Base-by-base conservation (phyloP, 2,113 vertebrate species). In the Thymallus thymallus region DNA sequence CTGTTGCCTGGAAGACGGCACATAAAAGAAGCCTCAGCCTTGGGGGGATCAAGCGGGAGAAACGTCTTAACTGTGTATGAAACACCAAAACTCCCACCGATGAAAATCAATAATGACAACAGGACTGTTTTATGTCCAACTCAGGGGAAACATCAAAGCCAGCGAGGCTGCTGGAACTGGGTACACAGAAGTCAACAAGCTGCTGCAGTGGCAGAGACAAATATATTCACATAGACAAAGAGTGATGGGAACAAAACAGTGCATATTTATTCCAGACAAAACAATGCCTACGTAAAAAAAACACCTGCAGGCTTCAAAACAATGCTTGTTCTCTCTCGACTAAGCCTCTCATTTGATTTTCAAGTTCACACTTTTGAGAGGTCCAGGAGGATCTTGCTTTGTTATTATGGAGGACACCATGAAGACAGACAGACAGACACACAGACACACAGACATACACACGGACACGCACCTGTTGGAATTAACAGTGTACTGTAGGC, bases 41-140 rank as follows among this genome's bases (percentile, higher is more conserved):
- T 20, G 30, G 66, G 22, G 60, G 73, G 32, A 65, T 35, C 26
- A 69, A 63, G 24, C 16, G 41, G 62, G 45, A 48, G 64, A 45
- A 68, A 68, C 32, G 26, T 72, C 29, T 72, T 69, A 69, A 60
- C 69, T 35, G 58, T 46, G 73, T 72, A 80, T 80, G 71, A 88
- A 80, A 81, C 70, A 71, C 24, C 45, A 72, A 69, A 65, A 73
- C 63, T 26, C 73, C 61, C 72, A 82, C 75, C 74, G 76, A 82
- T 71, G 72, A 35, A 81, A 86, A 88, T 82, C 78, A 68, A 79
- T 76, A 68, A 65, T 30, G 78, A 76, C 72, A 74, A 69, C 72
- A 58, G 55, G 64, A 35, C 68, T 69, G 46, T 82, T 83, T 73
- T 55, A 72, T 76, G 73, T 77, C 67, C 71, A 67, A 80, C 68